Conservation (phyloP, 2,113 vertebrate genomes). For the Bagarius yarrelli region DNA sequence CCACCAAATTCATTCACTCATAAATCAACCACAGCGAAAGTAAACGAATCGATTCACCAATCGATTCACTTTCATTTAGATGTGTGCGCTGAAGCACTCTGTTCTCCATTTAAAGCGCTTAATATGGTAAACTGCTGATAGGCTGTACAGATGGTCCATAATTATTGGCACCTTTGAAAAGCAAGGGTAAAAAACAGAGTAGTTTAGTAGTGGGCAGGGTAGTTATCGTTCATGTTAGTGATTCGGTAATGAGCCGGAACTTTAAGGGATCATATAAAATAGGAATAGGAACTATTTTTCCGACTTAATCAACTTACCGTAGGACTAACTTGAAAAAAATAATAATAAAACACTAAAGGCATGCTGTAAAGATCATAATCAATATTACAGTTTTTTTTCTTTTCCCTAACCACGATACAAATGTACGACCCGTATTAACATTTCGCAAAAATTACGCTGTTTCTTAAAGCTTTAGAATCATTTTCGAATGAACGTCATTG, state of each 20-base stretch:
- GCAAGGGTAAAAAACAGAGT: background rate
- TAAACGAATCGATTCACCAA: background rate
- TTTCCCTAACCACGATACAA: background rate
- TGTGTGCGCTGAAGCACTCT: background rate
- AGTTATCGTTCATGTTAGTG: background rate
- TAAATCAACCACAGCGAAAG: too few species aligned
- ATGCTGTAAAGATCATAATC: background rate
- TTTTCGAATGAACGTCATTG: too few species aligned
- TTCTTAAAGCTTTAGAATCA: too few species aligned
- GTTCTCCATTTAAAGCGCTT: background rate
- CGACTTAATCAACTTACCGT: background rate
- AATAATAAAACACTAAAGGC: background rate
- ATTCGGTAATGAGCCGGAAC: background rate
- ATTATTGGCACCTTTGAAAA: conserved; percentile 1
- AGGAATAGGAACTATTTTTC: background rate
- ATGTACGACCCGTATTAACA: too few species aligned
- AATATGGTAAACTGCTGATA: background rate
- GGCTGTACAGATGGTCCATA: background rate
- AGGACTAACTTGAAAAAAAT: background rate
- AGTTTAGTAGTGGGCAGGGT: background rate
- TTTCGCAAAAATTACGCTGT: background rate
- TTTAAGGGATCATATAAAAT: background rate
- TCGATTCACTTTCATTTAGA: background rate
- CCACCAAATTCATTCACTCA: background rate
- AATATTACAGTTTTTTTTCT: background rate